Percentiles rank a stretch among this genome's conserved stretches.
Conservation (phyloP, 2,113 vertebrate species). For the Choloepus hoffmanni region DNA sequence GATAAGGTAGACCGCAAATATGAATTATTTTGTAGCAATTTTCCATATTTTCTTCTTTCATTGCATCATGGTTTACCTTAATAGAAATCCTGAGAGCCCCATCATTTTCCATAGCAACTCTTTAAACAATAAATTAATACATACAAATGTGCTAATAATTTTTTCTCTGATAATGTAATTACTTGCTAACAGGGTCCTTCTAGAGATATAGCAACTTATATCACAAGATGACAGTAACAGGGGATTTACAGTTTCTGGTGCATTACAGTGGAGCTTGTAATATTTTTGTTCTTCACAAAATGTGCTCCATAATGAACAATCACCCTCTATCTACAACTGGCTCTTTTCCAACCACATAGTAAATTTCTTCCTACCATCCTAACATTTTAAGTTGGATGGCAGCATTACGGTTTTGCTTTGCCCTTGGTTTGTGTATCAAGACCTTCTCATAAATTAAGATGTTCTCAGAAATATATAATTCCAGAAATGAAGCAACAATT, state of each 20-base stretch:
- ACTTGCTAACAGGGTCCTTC: not conserved
- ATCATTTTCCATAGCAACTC: not conserved
- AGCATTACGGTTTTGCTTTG: not conserved
- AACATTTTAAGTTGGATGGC: not conserved
- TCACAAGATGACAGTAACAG: not conserved
- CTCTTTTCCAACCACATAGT: not conserved
- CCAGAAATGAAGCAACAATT: not conserved
- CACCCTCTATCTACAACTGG: not conserved
- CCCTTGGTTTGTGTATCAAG: not conserved
- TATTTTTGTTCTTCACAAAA: slow-evolving; percentile 22
- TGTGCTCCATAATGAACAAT: not conserved
- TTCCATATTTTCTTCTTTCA: not conserved
- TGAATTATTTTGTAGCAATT: not conserved
- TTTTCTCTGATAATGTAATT: slow-evolving; percentile 43
- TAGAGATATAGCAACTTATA: not conserved
- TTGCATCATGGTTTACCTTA: slow-evolving; percentile 1
- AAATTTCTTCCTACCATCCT: not conserved
- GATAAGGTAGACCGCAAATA: not conserved
- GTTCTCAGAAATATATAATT: not conserved
- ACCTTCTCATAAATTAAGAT: not conserved
- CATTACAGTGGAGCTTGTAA: not conserved
- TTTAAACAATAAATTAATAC: slow-evolving; percentile 49
- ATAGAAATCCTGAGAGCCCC: not conserved
- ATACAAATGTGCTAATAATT: slow-evolving; percentile 8
- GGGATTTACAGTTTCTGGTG: not conserved